Percentiles rank a stretch among this genome's conserved stretches.
These are phyloP conservation scores for Balearica regulorum DNA, from an alignment of 2,797 vertebrate species.

Conservation along the genomic window DNA sequence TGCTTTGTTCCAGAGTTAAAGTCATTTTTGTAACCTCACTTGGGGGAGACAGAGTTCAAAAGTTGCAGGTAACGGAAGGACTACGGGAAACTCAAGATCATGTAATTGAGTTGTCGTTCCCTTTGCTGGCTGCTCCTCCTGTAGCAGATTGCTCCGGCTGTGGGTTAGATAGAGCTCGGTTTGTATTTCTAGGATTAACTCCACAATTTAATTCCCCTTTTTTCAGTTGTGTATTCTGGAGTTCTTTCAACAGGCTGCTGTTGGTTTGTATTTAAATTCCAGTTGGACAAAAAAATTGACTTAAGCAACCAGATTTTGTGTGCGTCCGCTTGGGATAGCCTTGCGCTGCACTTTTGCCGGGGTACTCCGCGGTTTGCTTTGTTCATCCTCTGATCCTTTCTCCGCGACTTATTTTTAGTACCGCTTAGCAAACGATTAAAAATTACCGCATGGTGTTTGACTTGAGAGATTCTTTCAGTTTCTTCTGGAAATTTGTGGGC, in stretches of 20 bases:
- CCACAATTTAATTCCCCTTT: not conserved
- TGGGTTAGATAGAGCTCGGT: not conserved
- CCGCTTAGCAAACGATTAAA: not conserved
- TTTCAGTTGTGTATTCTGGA: not conserved
- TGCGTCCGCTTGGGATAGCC: not conserved
- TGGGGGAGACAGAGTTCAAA: not conserved
- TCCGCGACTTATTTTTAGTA: not conserved
- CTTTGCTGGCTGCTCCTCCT: not conserved
- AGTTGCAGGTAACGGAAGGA: not conserved
- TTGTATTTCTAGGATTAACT: not conserved
- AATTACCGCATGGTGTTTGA: not conserved
- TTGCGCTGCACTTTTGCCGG: rapidly evolving
- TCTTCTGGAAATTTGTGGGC: not conserved
- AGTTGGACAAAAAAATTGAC: not conserved
- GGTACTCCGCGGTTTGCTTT: not conserved
- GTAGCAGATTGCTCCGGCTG: not conserved
- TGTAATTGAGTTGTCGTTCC: rapidly evolving
- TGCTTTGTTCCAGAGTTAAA: not conserved
- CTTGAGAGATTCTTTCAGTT: not conserved
- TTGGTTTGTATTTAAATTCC: not conserved
- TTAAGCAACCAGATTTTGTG: not conserved
- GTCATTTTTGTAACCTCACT: not conserved
- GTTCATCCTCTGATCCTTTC: not conserved
- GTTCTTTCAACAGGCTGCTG: not conserved
- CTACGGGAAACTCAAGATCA: rapidly evolving